Conservation (phyloP, 2,797 vertebrate genomes). For the Furcifer pardalis region DNA sequence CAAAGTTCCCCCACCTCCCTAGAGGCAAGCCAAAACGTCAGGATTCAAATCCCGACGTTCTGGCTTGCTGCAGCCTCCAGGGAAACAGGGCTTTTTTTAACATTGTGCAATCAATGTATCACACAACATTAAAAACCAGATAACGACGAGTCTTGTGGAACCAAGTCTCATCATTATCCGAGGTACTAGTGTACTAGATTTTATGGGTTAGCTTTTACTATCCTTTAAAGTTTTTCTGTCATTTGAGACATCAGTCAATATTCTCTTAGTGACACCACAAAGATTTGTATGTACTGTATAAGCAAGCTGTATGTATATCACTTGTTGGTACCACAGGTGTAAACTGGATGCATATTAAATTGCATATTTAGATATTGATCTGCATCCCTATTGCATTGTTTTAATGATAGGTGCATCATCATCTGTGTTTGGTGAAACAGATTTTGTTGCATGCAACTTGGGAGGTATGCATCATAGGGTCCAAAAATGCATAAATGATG, state of each 20-base stretch:
- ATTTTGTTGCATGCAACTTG: neutral
- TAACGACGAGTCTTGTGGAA: no score
- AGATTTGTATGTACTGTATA: neutral
- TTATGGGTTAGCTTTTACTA: constrained; percentile 1
- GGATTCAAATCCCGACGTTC: no score
- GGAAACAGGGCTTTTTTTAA: no score
- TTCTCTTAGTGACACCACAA: neutral
- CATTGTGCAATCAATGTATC: no score
- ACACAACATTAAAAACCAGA: no score
- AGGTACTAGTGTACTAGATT: neutral
- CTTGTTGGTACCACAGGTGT: neutral
- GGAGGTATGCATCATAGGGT: neutral
- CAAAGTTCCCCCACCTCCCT: no score
- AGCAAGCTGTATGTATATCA: neutral
- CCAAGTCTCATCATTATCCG: no score
- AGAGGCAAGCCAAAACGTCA: no score
- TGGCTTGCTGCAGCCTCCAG: no score
- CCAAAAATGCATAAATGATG: neutral
- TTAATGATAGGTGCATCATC: neutral
- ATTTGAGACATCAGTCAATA: neutral
- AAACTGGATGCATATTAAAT: neutral
- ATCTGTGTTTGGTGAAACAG: neutral
- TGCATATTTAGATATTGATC: neutral
- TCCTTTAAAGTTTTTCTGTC: neutral
- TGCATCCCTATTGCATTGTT: neutral